Base-by-base conservation (phyloP, 2,888 invertebrate genomes). In the Spilosoma lubricipeda region DNA sequence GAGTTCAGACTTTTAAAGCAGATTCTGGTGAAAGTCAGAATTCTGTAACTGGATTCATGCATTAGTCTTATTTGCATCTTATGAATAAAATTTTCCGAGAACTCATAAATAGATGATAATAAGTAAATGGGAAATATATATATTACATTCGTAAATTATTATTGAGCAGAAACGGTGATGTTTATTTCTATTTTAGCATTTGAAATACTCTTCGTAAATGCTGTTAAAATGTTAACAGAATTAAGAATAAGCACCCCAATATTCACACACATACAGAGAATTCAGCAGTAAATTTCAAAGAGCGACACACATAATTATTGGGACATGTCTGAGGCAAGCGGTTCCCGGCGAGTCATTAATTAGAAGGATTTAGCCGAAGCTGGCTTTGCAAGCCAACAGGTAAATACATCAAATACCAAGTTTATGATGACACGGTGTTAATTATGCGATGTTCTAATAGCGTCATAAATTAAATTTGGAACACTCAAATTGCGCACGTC, bases 271-370 rank as follows among this genome's bases (percentile, higher is more conserved):
- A 65, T 65, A 33, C 36, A 65, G 36, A 36, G 23, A 36, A 27
- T 27, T 27, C n/a, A 23, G 33, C 23, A 33, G 18, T 48, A 70
- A 70, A 63, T 70, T 70, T 63, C 59, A 59, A 70, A 63, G 39
- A 67, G 72, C 66, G 52, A 72, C 74, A 74, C 70, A 74, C 66
- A 64, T 73, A 76, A 82, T 82, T 78, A 76, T 84, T 71, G 67
- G 70, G 76, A 72, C 65, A 68, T 59, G 65, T 63, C 72, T 77
- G 23, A 73, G 56, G 66, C 23, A 73, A 65, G 70, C 78, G 77
- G 71, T 74, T 72, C 65, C 69, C 65, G 30, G 30, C 20, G 36
- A 65, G 71, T 77, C 76, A 67, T 77, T 78, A 76, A 80, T 80
- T 76, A 82, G 3, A 70, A 73, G 67, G 75, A 76, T 76, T 77